These are phyloP conservation scores for Philonicus albiceps DNA, from an alignment of 2,888 invertebrate genomes.

Conservation along the genomic window DNA sequence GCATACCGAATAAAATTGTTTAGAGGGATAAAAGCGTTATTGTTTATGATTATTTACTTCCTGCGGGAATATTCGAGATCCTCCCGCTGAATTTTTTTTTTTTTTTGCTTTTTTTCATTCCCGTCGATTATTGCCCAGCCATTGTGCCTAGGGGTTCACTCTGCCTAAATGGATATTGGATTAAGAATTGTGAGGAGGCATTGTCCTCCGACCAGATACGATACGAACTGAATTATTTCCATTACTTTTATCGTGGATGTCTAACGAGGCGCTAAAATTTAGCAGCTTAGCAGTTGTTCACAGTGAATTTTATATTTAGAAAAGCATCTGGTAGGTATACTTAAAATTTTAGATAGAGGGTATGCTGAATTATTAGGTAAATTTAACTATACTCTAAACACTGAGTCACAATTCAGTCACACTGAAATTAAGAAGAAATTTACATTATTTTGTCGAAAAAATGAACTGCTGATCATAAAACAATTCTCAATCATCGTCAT, in stretches of 20 bases:
- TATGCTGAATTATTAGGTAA: too few species aligned
- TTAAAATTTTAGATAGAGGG: too few species aligned
- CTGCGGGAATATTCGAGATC: neutral
- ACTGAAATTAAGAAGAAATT: too few species aligned
- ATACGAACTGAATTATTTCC: neutral
- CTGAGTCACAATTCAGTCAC: too few species aligned
- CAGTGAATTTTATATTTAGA: neutral
- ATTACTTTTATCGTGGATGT: neutral
- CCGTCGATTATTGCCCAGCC: neutral
- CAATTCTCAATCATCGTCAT: too few species aligned
- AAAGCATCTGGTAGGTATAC: too few species aligned
- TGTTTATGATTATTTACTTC: neutral
- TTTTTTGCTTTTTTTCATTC: too few species aligned
- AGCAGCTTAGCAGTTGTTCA: neutral
- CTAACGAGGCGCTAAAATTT: too few species aligned
- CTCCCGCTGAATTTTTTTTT: neutral
- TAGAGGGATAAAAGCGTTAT: neutral
- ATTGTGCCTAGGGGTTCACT: neutral
- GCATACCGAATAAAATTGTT: neutral
- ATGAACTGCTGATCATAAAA: too few species aligned
- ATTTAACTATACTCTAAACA: too few species aligned
- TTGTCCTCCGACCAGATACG: neutral
- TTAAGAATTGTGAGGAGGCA: neutral
- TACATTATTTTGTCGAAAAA: too few species aligned
- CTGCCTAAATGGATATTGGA: neutral